phyloP scores from a whole-genome alignment of 2,113 vertebrate species.

The Trachemys scripta region DNA sequence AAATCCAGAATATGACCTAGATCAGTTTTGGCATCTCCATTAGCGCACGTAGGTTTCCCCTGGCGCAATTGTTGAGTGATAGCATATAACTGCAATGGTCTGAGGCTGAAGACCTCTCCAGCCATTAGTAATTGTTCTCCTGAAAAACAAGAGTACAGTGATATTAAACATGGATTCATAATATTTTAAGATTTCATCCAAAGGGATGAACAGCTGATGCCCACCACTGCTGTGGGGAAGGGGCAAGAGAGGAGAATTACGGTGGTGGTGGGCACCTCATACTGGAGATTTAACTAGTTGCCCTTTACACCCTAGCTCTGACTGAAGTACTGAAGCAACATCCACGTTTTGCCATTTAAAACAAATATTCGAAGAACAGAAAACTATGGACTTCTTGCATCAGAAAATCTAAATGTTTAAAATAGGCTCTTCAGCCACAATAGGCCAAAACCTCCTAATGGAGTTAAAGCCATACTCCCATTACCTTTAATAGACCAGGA shows the following conservation, averaged over 20 bases:
- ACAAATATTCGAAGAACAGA: neutral
- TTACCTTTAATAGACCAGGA: neutral
- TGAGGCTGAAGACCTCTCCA: slow-evolving; percentile 91
- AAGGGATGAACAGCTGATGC: neutral
- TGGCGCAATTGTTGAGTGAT: slow-evolving; percentile 91
- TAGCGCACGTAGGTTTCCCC: slow-evolving; percentile 92
- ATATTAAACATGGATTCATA: neutral
- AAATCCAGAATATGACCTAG: slow-evolving; percentile 98
- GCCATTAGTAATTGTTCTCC: slow-evolving; percentile 93
- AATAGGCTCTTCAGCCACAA: neutral
- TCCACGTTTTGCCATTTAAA: neutral
- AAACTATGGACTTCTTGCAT: neutral
- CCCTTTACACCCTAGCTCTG: neutral
- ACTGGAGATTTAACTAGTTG: neutral
- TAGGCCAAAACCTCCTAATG: neutral
- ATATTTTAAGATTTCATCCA: neutral
- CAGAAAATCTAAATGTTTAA: neutral
- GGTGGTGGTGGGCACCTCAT: neutral
- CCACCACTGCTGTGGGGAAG: neutral
- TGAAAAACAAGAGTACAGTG: slow-evolving; percentile 69
- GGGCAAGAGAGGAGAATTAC: neutral
- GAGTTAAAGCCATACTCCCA: neutral
- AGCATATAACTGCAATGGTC: slow-evolving; percentile 92
- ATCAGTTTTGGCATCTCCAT: slow-evolving; percentile 94
- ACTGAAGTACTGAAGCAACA: neutral